Evolutionary conservation across 2,888 invertebrate species (phyloP).

Genomic region (Phania funesta): DNA sequence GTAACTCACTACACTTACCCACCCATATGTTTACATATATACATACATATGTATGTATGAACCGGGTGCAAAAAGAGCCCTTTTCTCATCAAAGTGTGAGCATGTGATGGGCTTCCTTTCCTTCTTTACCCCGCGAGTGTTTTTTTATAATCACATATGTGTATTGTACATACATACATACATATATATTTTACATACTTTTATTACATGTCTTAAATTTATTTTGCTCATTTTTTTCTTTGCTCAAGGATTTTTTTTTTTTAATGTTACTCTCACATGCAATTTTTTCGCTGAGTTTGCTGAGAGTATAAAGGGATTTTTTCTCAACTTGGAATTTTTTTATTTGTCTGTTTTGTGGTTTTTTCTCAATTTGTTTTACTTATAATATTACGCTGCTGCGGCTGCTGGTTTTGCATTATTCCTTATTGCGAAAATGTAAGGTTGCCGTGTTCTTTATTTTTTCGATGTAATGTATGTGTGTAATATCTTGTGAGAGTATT

Average conservation of each 20-base stretch:
- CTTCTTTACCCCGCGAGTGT: background rate
- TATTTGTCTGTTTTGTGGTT: constrained; percentile 19
- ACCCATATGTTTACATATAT: no score
- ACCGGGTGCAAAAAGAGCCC: background rate
- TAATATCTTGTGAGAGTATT: background rate
- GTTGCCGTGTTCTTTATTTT: constrained; percentile 2
- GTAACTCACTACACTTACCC: no score
- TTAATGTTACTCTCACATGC: constrained; percentile 47
- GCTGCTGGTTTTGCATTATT: background rate
- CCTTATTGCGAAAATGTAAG: constrained; percentile 18
- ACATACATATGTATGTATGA: background rate
- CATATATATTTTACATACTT: background rate
- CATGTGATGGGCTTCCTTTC: constrained; percentile 26
- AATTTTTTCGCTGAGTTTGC: constrained; percentile 53
- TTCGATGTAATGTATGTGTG: background rate
- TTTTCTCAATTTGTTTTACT: constrained; percentile 49
- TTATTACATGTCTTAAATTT: constrained; percentile 46
- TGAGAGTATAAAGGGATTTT: constrained; percentile 48
- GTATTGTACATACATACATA: background rate
- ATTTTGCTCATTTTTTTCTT: constrained; percentile 45
- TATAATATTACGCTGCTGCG: constrained; percentile 38
- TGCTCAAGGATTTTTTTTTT: constrained; percentile 50
- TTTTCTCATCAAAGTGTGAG: constrained; percentile 5
- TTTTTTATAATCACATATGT: background rate
- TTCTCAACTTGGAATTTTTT: constrained; percentile 10